Evolutionary conservation across 2,797 vertebrate species (phyloP), one percentile per base, ranked within the genome.

Genomic region (Acipenser oxyrinchus): DNA sequence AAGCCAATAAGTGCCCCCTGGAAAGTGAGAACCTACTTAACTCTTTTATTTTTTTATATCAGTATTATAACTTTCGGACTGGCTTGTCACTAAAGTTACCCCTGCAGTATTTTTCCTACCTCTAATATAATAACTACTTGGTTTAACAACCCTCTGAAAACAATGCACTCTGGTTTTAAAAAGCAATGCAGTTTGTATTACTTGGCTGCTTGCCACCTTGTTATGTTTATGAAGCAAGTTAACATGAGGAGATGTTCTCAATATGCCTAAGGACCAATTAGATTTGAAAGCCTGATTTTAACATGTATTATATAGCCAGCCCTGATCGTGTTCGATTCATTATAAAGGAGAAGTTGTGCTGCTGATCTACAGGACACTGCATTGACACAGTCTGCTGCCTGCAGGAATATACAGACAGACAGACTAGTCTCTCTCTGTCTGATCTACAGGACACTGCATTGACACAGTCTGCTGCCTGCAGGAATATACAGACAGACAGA

Each of bases 391-490:
- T 37, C 37, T 37, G 37, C 37, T 37, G 37, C 37, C 37, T 37
- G 37, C 37, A 37, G 37, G 37, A 37, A 37, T 37, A 37, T 37
- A 37, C 37, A 37, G 37, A 37, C 37, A 37, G 37, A 37, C 37
- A 37, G 37, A 37, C 37, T 5, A 37, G 37, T 37, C 37, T 4
- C 37, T 37, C 37, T 37, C 37, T 37, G 37, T 37, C 37, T 37
- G 37, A 37, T 37, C 37, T 37, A 37, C 37, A 37, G 37, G 37
- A 37, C 72, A 71, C 66, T 72, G 67, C 75, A 79, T 79, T 76
- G 77, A 82, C 82, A 63, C 62, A 72, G 71, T 71, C 76, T 12
- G 64, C 74, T 76, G 66, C 69, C 69, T 18, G 37, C 37, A 37
- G 37, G 23, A 37, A 37, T 37, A 37, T 37, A 37, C 23, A 37